Conservation (phyloP, 2,113 vertebrate genomes). For the Antechinus stuartii region DNA sequence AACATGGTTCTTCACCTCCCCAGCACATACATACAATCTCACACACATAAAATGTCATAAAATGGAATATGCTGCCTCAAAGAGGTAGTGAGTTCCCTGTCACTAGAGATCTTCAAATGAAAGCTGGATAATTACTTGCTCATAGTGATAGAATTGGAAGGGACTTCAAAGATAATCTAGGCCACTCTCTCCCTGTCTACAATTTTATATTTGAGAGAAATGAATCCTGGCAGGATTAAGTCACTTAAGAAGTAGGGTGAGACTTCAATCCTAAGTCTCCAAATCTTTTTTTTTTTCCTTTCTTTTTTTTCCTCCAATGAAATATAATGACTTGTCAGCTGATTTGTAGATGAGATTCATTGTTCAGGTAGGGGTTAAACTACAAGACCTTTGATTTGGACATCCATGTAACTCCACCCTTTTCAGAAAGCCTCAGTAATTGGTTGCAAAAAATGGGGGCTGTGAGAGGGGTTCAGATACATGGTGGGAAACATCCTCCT, state of each 20-base stretch:
- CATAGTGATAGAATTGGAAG: not conserved
- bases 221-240: not conserved
- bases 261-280: not conserved
- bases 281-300: not conserved
- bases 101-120: not conserved
- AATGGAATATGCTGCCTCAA: not conserved
- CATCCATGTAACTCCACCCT: not conserved
- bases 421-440: conserved; percentile 37
- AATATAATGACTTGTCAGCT: not conserved
- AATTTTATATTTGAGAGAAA: not conserved
- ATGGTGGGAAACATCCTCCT: not conserved
- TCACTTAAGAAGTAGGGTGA: not conserved
- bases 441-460: not conserved
- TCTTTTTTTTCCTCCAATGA: not conserved
- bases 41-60: conserved; percentile 35
- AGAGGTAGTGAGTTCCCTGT: not conserved
- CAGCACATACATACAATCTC: conserved; percentile 6
- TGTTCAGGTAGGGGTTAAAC: not conserved
- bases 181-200: not conserved
- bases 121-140: not conserved
- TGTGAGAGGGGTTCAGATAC: not conserved
- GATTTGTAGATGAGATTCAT: not conserved
- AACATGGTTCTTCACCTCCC: not conserved
- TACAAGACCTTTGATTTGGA: not conserved
- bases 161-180: not conserved